Base-by-base conservation (phyloP, 2,888 invertebrate genomes). In the Andrena marginata region DNA sequence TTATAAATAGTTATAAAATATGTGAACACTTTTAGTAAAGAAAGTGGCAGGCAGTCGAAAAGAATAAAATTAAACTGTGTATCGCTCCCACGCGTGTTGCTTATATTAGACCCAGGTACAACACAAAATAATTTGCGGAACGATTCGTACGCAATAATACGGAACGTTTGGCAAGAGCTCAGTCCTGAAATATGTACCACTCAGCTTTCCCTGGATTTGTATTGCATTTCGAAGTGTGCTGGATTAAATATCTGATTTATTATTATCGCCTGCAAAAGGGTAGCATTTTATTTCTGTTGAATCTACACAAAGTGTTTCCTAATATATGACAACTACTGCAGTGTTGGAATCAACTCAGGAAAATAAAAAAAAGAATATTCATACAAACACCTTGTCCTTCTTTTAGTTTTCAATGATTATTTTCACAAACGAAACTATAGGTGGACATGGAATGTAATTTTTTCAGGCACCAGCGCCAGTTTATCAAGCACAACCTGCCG, bases 401-500 rank as follows among this genome's bases (percentile, higher is more conserved):
- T n/a, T n/a, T n/a, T n/a, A n/a, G n/a, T n/a, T n/a, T n/a, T n/a
- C n/a, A n/a, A n/a, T n/a, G n/a, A n/a, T n/a, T n/a, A n/a, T n/a
- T n/a, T n/a, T n/a, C n/a, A n/a, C n/a, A n/a, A n/a, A n/a, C n/a
- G n/a, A n/a, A n/a, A n/a, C n/a, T n/a, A n/a, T n/a, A n/a, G n/a
- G n/a, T n/a, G n/a, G n/a, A n/a, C n/a, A n/a, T 26, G 10, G 23
- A 69, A 64, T 56, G n/a, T 29, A 64, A 42, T n/a, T 72, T 87
- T 87, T 1, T 26, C 29, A 94, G 93, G 95, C 95, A 93, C 96
- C 97, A 84, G 95, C 97, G 77, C 97, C 97, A 85, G 96, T 97
- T 87, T 96, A 96, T 92, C 94, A 96, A 89, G 97, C 97, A 89
- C 97, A 98, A 95, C 98, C 98, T 91, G 97, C 97, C 74, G 93